Evolutionary conservation across 2,113 vertebrate species (phyloP).

Genomic region (Planiliza haematocheilus): DNA sequence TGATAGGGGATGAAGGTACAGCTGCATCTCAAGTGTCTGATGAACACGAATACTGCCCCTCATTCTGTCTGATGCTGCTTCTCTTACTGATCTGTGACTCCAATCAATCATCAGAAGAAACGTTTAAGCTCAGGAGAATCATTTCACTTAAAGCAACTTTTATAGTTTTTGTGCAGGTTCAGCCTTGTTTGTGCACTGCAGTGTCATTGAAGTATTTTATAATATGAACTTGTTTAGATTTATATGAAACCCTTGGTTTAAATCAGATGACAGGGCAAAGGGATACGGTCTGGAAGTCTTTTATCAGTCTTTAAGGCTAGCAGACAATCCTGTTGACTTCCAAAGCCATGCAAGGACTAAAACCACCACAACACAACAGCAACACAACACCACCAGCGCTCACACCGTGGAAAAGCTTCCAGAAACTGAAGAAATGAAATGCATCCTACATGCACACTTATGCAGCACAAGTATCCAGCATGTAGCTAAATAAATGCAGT

Average conservation of each 20-base stretch:
- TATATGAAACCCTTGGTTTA: not conserved
- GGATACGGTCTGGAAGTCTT: not conserved
- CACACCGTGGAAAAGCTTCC: not conserved
- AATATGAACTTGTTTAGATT: not conserved
- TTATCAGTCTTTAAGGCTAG: not conserved
- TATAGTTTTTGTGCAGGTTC: not conserved
- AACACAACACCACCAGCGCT: constrained; percentile 13
- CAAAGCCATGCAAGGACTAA: constrained; percentile 67
- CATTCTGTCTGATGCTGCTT: constrained; percentile 6
- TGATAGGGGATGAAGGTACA: not conserved
- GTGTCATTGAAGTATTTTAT: not conserved
- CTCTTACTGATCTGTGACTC: constrained; percentile 48
- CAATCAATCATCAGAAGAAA: constrained; percentile 39
- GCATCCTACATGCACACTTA: constrained; percentile 27
- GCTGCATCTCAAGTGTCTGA: constrained; percentile 32
- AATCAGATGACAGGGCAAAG: not conserved
- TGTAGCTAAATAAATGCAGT: not conserved
- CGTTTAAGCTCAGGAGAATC: constrained; percentile 12
- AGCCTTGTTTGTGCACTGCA: not conserved
- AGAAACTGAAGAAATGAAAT: not conserved
- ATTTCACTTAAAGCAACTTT: not conserved
- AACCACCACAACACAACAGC: constrained; percentile 22
- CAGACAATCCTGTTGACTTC: constrained; percentile 29
- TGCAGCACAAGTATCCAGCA: constrained; percentile 9
- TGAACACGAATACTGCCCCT: constrained; percentile 44